These are phyloP conservation scores for Rhea pennata DNA, from an alignment of 2,113 vertebrate genomes.

Conservation along the genomic window DNA sequence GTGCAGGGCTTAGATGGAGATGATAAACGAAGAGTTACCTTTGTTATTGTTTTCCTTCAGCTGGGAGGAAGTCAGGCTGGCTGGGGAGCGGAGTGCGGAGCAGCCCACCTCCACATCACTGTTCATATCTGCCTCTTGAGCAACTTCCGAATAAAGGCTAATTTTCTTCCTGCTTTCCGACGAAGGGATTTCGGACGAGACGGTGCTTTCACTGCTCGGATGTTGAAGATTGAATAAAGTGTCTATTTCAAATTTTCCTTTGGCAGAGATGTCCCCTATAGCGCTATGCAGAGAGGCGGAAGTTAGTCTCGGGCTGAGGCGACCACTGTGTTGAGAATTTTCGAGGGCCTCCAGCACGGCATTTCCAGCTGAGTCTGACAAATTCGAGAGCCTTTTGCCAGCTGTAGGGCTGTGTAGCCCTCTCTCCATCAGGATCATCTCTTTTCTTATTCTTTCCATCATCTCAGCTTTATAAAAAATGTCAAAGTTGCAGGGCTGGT, in stretches of 20 bases:
- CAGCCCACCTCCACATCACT: constrained; percentile 99
- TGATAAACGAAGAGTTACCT: constrained; percentile 80
- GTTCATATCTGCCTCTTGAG: constrained; percentile 95
- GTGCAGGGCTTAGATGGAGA: constrained; percentile 15
- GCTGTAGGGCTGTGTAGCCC: constrained; percentile 96
- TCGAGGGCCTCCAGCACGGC: constrained; percentile 98
- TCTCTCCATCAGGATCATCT: constrained; percentile 99
- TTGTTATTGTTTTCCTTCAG: constrained; percentile 97
- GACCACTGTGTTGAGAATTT: constrained; percentile 96
- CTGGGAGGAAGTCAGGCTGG: constrained; percentile 82
- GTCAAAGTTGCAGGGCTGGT: constrained; percentile 87
- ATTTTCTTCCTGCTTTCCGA: constrained; percentile 95
- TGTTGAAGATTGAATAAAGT: constrained; percentile 92
- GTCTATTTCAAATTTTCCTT: constrained; percentile 99
- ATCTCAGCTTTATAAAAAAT: constrained; percentile 89
- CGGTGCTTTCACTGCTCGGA: constrained; percentile 85
- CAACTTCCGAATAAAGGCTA: constrained; percentile 92
- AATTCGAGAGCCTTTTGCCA: constrained; percentile 91
- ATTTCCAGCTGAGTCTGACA: constrained; percentile 92
- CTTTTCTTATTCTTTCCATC: constrained; percentile 99
- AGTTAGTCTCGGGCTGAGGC: constrained; percentile 95
- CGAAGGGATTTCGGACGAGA: constrained; percentile 89
- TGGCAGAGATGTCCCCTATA: constrained; percentile 91
- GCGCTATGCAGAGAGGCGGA: constrained; percentile 92
- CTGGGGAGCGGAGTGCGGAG: constrained; percentile 91